Percentiles rank a stretch among this genome's conserved stretches.
These are phyloP conservation scores for Ptychadena robeensis DNA, from an alignment of 2,797 vertebrate species.

Conservation along the genomic window DNA sequence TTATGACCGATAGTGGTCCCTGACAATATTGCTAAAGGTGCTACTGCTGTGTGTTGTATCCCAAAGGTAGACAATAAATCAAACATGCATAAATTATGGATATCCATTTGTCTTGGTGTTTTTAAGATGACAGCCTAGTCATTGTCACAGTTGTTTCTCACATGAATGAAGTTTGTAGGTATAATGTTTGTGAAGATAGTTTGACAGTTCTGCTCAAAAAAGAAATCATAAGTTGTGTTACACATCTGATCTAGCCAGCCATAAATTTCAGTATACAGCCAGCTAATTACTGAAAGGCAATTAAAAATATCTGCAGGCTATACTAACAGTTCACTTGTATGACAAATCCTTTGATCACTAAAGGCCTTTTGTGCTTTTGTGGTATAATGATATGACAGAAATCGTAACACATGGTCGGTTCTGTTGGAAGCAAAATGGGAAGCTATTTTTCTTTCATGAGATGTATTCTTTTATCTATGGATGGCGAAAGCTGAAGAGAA, in stretches of 20 bases:
- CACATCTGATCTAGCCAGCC: slow-evolving; percentile 35
- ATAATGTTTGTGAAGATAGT: no score
- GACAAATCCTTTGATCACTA: slow-evolving; percentile 58
- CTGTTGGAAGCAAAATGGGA: slow-evolving; percentile 30
- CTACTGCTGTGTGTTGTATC: no score
- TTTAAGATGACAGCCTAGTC: no score
- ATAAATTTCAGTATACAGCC: slow-evolving; percentile 21
- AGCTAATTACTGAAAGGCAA: slow-evolving; percentile 52
- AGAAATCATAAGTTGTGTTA: slow-evolving; percentile 24
- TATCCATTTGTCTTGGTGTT: no score
- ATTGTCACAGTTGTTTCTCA: no score
- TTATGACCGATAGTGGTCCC: no score
- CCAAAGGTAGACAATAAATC: no score
- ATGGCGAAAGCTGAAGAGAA: slow-evolving; percentile 11
- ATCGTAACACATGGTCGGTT: slow-evolving; percentile 29
- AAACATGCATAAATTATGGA: no score
- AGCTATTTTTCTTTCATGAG: slow-evolving; percentile 41
- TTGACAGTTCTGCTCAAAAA: neutral
- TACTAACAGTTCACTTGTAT: slow-evolving; percentile 45
- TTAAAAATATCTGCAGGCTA: slow-evolving; percentile 55
- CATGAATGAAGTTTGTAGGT: no score
- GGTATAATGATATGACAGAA: slow-evolving; percentile 40
- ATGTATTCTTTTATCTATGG: slow-evolving; percentile 37
- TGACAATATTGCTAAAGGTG: no score
- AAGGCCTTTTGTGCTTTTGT: slow-evolving; percentile 55